Percentiles rank a stretch among this genome's conserved stretches.
Evolutionary conservation across 2,888 invertebrate species (phyloP).

Genomic region (Leptinotarsa haldemani): DNA sequence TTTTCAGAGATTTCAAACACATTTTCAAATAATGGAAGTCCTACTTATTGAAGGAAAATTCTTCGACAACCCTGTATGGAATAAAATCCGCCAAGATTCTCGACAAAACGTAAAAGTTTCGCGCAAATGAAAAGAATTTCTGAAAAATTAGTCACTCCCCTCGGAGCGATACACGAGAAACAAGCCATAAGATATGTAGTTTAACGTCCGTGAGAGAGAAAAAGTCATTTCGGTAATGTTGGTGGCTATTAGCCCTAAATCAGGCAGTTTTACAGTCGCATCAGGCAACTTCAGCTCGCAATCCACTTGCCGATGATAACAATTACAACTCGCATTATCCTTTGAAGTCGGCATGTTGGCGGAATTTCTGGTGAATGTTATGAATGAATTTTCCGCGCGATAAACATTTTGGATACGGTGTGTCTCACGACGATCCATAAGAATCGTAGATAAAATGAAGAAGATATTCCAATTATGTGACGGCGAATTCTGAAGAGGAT

Average conservation of each 20-base stretch:
- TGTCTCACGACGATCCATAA: not conserved
- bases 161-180: conserved; percentile 28
- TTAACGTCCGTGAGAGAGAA: conserved; percentile 41
- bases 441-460: not conserved
- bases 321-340: conserved; percentile 45
- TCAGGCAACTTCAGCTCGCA: conserved; percentile 41
- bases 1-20: too few relatives aligned
- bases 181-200: conserved; percentile 38
- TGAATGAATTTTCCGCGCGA: conserved; percentile 9
- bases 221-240: conserved; percentile 50
- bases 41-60: not conserved
- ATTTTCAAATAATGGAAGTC: too few relatives aligned
- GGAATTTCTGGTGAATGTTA: conserved; percentile 6
- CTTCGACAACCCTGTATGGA: not conserved
- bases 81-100: not conserved
- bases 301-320: conserved; percentile 46
- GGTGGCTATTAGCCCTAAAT: conserved; percentile 51
- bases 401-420: not conserved
- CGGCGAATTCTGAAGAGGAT: too few relatives aligned
- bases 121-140: conserved; percentile 27
- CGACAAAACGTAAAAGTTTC: conserved; percentile 7
- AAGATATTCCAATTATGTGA: not conserved
- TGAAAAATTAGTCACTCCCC: conserved; percentile 35
- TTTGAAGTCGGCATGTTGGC: conserved; percentile 26
- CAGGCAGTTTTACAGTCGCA: conserved; percentile 51